Evolutionary conservation across 2,113 vertebrate species (phyloP), one percentile per base, ranked within the genome.

Genomic region (Tapirus terrestris): DNA sequence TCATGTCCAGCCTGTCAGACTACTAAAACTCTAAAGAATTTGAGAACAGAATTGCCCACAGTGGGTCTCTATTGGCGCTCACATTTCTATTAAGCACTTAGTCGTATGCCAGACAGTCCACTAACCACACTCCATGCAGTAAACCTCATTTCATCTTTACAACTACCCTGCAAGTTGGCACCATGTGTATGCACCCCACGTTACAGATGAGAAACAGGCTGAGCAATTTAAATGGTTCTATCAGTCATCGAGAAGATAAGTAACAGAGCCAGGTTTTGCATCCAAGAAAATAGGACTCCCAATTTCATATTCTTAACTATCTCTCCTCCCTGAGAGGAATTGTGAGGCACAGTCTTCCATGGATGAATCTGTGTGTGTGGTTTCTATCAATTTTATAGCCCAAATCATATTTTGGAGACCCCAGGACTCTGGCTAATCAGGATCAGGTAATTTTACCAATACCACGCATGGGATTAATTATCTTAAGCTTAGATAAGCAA

Each of bases 121-220:
- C 39, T 20, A 17, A 39, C 20, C 23, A 17, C 14, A 25, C 6
- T 18, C 2, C 9, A 5, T 3, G 4, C 61, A 65, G 21, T 8
- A 65, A 43, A 45, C 13, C 51, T 75, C 73, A 45, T 12, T 53
- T 76, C 45, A 48, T 61, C 67, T 29, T 67, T 61, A 39, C 68
- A 87, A 6, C 5, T 14, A 45, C 4, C 5, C 33, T 29, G 3
- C 0, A 2, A 5, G 29, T 48, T 3, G 4, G 18, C 18, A 21
- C 58, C 16, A n/a, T 43, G 36, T 3, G 5, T 27, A 16, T 18
- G 36, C 0, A 5, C 25, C 14, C 2, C 21, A 6, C 67, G 39
- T 45, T 31, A 33, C 25, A 96, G 27, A 18, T 17, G 20, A 70
- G 31, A 61, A 31, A 29, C 23, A 36, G 8, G 25, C 33, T 63